Conservation (phyloP, 2,113 vertebrate species). For the Heterotilapia buettikoferi region DNA sequence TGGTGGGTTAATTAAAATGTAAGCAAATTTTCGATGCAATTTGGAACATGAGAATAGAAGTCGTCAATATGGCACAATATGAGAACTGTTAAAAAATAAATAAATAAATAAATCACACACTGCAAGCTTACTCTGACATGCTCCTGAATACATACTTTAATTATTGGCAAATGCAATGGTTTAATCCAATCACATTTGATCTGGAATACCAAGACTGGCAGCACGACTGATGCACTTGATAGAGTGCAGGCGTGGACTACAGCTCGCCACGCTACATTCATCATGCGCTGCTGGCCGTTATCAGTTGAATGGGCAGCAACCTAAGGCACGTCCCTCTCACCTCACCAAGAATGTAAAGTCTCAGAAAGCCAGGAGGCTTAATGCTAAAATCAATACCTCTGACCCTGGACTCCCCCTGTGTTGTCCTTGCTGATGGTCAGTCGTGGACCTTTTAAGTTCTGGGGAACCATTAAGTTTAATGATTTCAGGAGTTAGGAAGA, state of each 20-base stretch:
- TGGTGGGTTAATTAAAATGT: not conserved
- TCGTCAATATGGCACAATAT: not conserved
- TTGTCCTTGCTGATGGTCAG: not conserved
- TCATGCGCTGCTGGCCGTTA: not conserved
- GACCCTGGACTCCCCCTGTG: not conserved
- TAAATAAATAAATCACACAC: not conserved
- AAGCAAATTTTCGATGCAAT: not conserved
- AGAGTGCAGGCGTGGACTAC: not conserved
- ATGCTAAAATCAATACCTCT: not conserved
- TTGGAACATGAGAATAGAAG: not conserved
- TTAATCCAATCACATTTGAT: not conserved
- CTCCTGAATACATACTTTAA: not conserved
- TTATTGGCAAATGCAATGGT: not conserved
- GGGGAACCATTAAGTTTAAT: not conserved
- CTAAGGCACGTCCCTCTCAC: not conserved
- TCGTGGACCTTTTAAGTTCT: not conserved
- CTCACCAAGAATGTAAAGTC: not conserved
- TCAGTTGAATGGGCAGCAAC: not conserved
- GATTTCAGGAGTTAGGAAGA: not conserved
- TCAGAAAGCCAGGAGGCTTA: not conserved
- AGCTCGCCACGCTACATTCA: not conserved
- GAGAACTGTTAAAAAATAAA: not conserved
- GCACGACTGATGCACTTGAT: not conserved
- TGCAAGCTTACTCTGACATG: not conserved
- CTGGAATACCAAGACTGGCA: not conserved